These are phyloP conservation scores for Zophobas atratus DNA, from an alignment of 1,140 invertebrate genomes.

Conservation along the genomic window DNA sequence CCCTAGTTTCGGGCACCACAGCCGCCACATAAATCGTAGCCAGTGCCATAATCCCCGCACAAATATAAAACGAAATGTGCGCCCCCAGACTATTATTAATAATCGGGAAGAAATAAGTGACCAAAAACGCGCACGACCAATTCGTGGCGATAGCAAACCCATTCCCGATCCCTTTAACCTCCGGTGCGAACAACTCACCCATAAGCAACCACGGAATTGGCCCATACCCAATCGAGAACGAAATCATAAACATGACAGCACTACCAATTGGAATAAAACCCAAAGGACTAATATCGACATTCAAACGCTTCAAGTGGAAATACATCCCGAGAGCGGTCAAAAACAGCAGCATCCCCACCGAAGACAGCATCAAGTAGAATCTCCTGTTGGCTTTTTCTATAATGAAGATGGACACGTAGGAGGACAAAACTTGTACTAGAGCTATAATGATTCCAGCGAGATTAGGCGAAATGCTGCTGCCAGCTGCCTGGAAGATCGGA, in stretches of 20 bases:
- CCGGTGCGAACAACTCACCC: slow-evolving; percentile 83
- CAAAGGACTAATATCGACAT: slow-evolving; percentile 69
- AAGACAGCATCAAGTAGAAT: slow-evolving; percentile 82
- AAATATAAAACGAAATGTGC: slow-evolving; percentile 88
- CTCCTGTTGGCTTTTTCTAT: slow-evolving; percentile 86
- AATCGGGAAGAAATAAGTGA: slow-evolving; percentile 80
- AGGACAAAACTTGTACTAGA: slow-evolving; percentile 83
- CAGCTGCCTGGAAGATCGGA: slow-evolving; percentile 82
- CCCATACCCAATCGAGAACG: slow-evolving; percentile 75
- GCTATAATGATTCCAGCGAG: slow-evolving; percentile 85
- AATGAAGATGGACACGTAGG: slow-evolving; percentile 77
- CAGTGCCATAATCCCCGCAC: slow-evolving; percentile 80
- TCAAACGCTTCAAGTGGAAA: slow-evolving; percentile 74
- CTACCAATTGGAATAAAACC: slow-evolving; percentile 72
- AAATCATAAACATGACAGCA: slow-evolving; percentile 71
- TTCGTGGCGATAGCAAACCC: slow-evolving; percentile 84
- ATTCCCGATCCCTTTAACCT: slow-evolving; percentile 84
- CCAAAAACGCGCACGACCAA: slow-evolving; percentile 87
- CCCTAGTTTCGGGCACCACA: slow-evolving; percentile 93
- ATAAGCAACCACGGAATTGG: slow-evolving; percentile 90
- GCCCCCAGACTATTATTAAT: slow-evolving; percentile 78
- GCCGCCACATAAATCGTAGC: slow-evolving; percentile 83
- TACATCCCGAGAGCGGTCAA: slow-evolving; percentile 78
- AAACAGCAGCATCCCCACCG: slow-evolving; percentile 78
- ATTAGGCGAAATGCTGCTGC: slow-evolving; percentile 76